phyloP scores from a whole-genome alignment of 2,113 vertebrate genomes.

The Gorsachius goisagi region DNA sequence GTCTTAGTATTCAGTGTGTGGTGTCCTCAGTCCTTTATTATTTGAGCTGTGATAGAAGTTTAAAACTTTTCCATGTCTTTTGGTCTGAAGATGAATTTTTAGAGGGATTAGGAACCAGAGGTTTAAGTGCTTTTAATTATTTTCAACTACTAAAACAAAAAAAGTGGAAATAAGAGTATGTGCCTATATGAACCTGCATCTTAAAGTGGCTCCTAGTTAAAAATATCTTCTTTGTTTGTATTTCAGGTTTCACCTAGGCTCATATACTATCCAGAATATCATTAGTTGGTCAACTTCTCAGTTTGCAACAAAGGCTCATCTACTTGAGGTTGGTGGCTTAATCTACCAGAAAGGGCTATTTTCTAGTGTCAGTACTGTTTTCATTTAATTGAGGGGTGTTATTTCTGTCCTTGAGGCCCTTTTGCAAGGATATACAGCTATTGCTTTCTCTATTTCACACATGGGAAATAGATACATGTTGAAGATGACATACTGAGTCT shows the following conservation, averaged over 20 bases:
- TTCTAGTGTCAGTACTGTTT: neutral
- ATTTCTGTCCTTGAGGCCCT: neutral
- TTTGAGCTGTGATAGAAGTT: neutral
- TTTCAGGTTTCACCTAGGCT: constrained; percentile 87
- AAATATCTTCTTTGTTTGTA: neutral
- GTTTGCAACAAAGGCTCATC: constrained; percentile 86
- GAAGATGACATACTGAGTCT: neutral
- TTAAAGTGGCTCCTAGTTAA: neutral
- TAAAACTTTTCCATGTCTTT: neutral
- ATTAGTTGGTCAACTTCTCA: constrained; percentile 83
- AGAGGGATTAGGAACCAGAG: neutral
- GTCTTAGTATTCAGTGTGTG: neutral
- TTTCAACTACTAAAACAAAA: neutral
- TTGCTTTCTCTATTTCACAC: neutral
- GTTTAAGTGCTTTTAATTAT: neutral
- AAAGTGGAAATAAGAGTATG: neutral
- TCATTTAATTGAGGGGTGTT: neutral
- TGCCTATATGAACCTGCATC: neutral
- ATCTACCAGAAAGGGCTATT: neutral
- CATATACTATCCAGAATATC: constrained; percentile 86
- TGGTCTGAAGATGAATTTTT: neutral
- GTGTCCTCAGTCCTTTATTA: neutral
- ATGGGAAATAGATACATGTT: neutral
- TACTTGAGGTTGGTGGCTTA: constrained; percentile 81
- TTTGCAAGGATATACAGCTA: neutral